Evolutionary conservation across 2,888 invertebrate genomes (phyloP).

Genomic region (Hypercompe scribonia): DNA sequence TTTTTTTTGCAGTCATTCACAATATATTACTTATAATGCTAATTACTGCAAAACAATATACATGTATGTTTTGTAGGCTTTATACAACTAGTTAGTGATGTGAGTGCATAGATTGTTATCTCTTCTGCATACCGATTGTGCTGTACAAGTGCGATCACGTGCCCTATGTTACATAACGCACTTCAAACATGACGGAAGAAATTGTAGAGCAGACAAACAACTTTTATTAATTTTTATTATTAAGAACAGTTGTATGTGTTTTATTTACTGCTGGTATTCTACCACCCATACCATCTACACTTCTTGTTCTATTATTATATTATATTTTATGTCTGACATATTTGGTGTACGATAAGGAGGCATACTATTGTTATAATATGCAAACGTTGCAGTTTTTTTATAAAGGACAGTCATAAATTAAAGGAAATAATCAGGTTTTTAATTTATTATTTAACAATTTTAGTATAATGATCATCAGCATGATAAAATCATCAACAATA

Average conservation of each 20-base stretch:
- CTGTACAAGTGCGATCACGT: background rate
- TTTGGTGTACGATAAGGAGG: too few relatives aligned
- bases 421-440: background rate
- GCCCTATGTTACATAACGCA: background rate
- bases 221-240: background rate
- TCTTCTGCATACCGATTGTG: background rate
- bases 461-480: too few relatives aligned
- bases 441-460: too few relatives aligned
- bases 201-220: background rate
- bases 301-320: too few relatives aligned
- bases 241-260: too few relatives aligned
- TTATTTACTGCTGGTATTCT: too few relatives aligned
- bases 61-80: constrained; percentile 29
- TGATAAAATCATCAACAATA: too few relatives aligned
- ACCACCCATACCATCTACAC: too few relatives aligned
- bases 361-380: background rate
- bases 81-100: background rate
- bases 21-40: constrained; percentile 36
- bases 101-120: background rate
- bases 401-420: background rate
- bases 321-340: too few relatives aligned
- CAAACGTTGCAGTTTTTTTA: too few relatives aligned
- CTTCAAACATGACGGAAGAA: background rate
- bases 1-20: constrained; percentile 54
- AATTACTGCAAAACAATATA: constrained; percentile 38